A percentile compares a stretch with the other conserved stretches of the same genome.
These are phyloP conservation scores for Lepilemur septentrionalis DNA, from an alignment of 2,797 vertebrate species.

Conservation along the genomic window DNA sequence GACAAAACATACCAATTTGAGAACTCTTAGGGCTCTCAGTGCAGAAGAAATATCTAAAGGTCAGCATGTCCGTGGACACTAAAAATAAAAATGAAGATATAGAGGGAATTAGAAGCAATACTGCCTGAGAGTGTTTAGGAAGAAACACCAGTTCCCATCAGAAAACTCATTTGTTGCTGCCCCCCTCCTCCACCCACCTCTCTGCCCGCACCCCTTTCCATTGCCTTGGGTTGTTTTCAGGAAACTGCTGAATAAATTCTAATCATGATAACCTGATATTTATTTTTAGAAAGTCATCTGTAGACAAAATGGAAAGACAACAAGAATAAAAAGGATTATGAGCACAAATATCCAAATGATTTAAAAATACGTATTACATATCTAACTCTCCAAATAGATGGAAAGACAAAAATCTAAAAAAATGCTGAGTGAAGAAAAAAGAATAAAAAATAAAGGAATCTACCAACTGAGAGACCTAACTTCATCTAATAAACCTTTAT, in stretches of 20 bases:
- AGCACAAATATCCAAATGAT: background rate
- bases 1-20: background rate
- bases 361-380: background rate
- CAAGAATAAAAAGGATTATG: background rate
- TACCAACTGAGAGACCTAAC: background rate
- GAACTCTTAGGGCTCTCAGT: background rate
- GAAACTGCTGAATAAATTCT: background rate
- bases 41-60: background rate
- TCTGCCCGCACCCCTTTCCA: background rate
- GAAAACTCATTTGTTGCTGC: background rate
- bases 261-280: background rate
- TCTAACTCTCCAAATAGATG: background rate
- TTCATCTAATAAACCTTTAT: background rate
- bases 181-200: too few relatives aligned
- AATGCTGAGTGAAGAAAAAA: background rate
- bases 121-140: background rate
- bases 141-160: background rate
- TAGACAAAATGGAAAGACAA: background rate
- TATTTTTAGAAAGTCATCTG: background rate
- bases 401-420: background rate
- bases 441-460: background rate
- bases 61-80: background rate
- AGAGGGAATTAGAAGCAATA: background rate
- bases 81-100: constrained; percentile 8
- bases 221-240: background rate